phyloP scores from a whole-genome alignment of 2,888 invertebrate genomes.

The Nebria salina region DNA sequence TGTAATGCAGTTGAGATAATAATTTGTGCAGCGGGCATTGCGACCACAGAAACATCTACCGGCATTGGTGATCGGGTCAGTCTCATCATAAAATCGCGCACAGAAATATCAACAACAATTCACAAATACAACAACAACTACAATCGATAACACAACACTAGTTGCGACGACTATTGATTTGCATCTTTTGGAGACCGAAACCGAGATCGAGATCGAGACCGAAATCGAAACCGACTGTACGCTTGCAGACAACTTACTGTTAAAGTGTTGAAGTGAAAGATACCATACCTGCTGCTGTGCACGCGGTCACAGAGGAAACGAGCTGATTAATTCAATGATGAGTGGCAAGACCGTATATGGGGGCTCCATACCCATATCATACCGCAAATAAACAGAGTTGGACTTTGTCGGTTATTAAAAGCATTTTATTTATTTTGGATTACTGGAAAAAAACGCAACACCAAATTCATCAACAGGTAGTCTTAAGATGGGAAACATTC shows the following conservation, averaged over 20 bases:
- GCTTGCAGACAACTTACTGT: slow-evolving; percentile 8
- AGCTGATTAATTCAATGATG: slow-evolving; percentile 43
- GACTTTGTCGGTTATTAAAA: not conserved
- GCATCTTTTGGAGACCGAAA: slow-evolving; percentile 9
- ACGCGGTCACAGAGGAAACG: slow-evolving; percentile 30
- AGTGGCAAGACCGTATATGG: slow-evolving; percentile 35
- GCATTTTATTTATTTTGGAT: not conserved
- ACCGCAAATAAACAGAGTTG: slow-evolving; percentile 12
- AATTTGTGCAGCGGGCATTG: slow-evolving; percentile 63
- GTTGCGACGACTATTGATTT: not conserved
- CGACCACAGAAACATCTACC: slow-evolving; percentile 60
- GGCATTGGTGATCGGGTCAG: slow-evolving; percentile 53
- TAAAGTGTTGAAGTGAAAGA: not conserved
- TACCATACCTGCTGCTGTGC: slow-evolving; percentile 13
- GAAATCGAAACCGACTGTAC: not conserved
- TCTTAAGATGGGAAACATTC: no score
- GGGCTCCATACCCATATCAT: not conserved
- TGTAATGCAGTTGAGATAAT: slow-evolving; percentile 65
- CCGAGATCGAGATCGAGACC: not conserved
- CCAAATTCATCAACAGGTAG: no score
- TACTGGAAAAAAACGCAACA: no score
- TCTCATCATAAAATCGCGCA: slow-evolving; percentile 30
- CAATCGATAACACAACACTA: slow-evolving; percentile 17
- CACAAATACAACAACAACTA: not conserved
- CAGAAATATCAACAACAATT: slow-evolving; percentile 29